These are phyloP conservation scores for Bucco capensis DNA, from an alignment of 2,113 vertebrate genomes.

Conservation along the genomic window DNA sequence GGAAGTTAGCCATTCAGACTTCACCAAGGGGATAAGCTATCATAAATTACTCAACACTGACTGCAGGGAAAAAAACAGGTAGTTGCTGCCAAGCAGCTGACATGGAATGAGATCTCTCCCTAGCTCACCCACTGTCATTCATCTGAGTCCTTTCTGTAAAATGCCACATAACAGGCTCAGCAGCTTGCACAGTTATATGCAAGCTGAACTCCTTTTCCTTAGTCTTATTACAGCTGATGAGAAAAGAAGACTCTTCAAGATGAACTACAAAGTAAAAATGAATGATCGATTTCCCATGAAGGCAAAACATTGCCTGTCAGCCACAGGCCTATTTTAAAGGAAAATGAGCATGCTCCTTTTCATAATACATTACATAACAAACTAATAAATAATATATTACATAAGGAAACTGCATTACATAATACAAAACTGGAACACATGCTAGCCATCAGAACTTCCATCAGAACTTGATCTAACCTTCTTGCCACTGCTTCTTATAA, in stretches of 20 bases:
- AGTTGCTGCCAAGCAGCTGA: background rate
- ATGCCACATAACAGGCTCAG: background rate
- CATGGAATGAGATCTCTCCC: background rate
- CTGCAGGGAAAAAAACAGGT: background rate
- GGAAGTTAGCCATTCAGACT: background rate
- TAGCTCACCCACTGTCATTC: background rate
- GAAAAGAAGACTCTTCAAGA: background rate
- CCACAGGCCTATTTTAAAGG: background rate
- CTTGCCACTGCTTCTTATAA: background rate
- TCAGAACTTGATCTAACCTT: background rate
- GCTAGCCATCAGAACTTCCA: background rate
- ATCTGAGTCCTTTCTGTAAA: background rate
- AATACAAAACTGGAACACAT: background rate
- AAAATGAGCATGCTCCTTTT: background rate
- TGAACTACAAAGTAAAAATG: background rate
- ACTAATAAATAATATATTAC: background rate
- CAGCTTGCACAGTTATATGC: background rate
- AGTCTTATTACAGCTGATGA: background rate
- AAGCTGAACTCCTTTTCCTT: background rate
- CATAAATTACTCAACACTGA: conserved; percentile 7
- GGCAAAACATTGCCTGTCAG: background rate
- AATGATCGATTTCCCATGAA: background rate
- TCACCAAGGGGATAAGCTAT: background rate
- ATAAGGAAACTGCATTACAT: background rate
- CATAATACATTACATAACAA: background rate